Percentiles rank a stretch among this genome's conserved stretches.
Conservation (phyloP, 2,888 invertebrate genomes). For the Dynastes tityus region DNA sequence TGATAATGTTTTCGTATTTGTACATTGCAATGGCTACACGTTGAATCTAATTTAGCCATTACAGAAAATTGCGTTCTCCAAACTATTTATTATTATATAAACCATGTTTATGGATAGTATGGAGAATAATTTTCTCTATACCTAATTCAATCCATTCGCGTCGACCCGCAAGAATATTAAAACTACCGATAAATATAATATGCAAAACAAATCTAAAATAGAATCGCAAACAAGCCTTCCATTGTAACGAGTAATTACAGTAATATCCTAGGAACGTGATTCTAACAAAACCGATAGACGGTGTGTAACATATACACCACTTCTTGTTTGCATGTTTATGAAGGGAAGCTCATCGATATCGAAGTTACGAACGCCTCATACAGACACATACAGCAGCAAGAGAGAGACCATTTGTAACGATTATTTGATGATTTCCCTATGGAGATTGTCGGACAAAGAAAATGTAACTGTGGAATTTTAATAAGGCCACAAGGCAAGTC, state of each 20-base stretch:
- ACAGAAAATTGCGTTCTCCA: too few species aligned
- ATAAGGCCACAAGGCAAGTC: slow-evolving; percentile 20
- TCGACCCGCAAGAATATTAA: neutral
- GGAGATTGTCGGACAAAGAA: slow-evolving; percentile 44
- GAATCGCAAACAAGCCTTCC: slow-evolving; percentile 32
- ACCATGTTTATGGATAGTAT: too few species aligned
- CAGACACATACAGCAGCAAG: neutral
- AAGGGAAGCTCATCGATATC: slow-evolving; percentile 15
- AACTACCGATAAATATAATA: slow-evolving; percentile 9
- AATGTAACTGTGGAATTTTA: slow-evolving; percentile 40
- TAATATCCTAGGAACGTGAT: slow-evolving; percentile 45
- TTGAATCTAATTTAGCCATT: too few species aligned
- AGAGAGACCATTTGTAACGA: slow-evolving; percentile 45
- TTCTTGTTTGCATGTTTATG: slow-evolving; percentile 41
- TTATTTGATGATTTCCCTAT: slow-evolving; percentile 49
- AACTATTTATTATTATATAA: too few species aligned
- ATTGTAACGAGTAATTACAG: slow-evolving; percentile 41
- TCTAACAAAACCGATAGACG: slow-evolving; percentile 7
- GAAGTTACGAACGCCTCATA: neutral
- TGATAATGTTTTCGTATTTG: too few species aligned
- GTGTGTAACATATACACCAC: neutral
- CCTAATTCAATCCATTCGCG: too few species aligned
- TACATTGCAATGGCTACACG: too few species aligned
- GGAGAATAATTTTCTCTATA: too few species aligned
- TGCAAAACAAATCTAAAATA: slow-evolving; percentile 41